phyloP scores from a whole-genome alignment of 2,888 invertebrate genomes.

The Caenorhabditis virilis region DNA sequence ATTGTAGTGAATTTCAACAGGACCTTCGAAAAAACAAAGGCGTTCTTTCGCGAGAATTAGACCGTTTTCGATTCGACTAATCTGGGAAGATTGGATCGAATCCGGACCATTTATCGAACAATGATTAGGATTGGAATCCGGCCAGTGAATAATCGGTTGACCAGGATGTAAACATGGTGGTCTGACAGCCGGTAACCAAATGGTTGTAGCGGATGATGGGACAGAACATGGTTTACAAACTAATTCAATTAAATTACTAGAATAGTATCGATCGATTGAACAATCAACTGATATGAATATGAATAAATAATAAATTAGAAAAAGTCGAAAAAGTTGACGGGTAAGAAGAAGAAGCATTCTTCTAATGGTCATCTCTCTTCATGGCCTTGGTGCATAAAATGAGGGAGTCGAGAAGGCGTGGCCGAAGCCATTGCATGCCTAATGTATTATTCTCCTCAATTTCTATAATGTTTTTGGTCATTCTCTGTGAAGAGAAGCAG shows the following conservation, averaged over 20 bases:
- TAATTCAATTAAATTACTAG: constrained; percentile 10
- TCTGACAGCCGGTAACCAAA: constrained; percentile 44
- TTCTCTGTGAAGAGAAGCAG: constrained; percentile 3
- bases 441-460: background rate
- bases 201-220: constrained; percentile 18
- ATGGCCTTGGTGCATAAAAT: constrained; percentile 26
- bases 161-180: constrained; percentile 61
- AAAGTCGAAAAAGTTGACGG: no score
- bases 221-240: constrained; percentile 38
- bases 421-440: background rate
- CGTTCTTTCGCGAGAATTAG: constrained; percentile 47
- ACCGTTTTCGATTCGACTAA: constrained; percentile 48
- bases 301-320: no score
- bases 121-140: constrained; percentile 5
- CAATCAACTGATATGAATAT: background rate
- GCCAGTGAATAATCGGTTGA: constrained; percentile 57
- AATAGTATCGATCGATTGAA: constrained; percentile 16
- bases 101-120: constrained; percentile 15
- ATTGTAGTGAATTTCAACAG: constrained; percentile 33
- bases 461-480: background rate
- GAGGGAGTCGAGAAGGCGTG: constrained; percentile 13
- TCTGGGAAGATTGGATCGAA: constrained; percentile 12
- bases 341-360: no score
- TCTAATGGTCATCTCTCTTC: constrained; percentile 24
- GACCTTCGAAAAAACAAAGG: constrained; percentile 42